These are phyloP conservation scores for Cirrhinus mrigala DNA, from an alignment of 2,797 vertebrate species.

Conservation along the genomic window DNA sequence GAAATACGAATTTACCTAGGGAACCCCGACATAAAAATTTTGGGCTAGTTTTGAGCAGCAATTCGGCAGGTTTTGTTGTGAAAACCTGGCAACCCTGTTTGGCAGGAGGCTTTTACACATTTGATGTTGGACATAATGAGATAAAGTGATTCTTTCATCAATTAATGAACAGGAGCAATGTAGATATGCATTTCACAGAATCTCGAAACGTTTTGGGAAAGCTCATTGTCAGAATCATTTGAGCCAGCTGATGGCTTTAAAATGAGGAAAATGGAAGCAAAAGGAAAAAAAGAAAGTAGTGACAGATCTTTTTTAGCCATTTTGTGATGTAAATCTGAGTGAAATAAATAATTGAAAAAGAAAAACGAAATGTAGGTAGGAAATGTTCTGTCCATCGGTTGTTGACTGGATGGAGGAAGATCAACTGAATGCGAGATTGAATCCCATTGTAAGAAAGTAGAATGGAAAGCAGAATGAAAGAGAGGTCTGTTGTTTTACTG, in stretches of 20 bases:
- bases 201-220: background rate
- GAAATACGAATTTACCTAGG: no score
- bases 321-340: background rate
- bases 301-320: background rate
- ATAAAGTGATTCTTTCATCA: background rate
- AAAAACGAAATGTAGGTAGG: no score
- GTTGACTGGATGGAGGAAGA: background rate
- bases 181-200: background rate
- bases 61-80: no score
- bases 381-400: background rate
- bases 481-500: no score
- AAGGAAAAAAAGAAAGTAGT: no score
- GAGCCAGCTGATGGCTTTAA: background rate
- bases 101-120: background rate
- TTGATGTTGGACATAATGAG: background rate
- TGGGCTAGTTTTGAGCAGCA: no score
- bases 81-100: no score
- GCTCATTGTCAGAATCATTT: background rate
- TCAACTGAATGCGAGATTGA: background rate
- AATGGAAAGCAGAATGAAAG: background rate
- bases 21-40: no score
- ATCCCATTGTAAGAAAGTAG: background rate
- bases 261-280: background rate
- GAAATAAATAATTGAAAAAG: background rate
- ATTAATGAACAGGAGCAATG: background rate